Evolutionary conservation across 2,888 invertebrate species (phyloP).

Genomic region (Tortricodes alternella): DNA sequence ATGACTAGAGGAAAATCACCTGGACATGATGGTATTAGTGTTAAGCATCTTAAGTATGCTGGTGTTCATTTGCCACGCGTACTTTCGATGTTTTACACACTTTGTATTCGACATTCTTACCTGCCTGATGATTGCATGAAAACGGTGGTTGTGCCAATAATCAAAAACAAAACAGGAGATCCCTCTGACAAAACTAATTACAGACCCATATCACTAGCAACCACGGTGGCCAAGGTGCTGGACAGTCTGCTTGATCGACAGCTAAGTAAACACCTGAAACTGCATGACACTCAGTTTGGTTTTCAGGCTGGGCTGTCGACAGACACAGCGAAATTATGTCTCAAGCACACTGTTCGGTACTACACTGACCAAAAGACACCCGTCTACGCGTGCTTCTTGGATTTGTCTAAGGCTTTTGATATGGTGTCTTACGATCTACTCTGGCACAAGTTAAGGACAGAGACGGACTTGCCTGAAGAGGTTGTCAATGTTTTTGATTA

Average conservation of each 20-base stretch:
- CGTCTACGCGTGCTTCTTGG: background rate
- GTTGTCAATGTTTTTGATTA: background rate
- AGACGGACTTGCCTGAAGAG: background rate
- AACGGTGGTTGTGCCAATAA: conserved; percentile 28
- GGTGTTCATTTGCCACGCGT: background rate
- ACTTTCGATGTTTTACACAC: background rate
- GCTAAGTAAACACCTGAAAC: background rate
- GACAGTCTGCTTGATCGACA: conserved; percentile 11
- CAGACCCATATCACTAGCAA: conserved; percentile 22
- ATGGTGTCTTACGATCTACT: background rate
- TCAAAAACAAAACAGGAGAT: conserved; percentile 34
- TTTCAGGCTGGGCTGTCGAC: background rate
- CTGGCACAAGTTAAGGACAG: background rate
- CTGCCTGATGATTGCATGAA: background rate
- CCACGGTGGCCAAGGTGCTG: conserved; percentile 12
- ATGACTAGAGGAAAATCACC: background rate
- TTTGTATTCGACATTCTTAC: background rate
- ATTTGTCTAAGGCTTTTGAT: background rate
- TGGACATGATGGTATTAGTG: background rate
- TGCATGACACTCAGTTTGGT: background rate
- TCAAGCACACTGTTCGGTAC: conserved; percentile 1
- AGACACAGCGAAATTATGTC: background rate
- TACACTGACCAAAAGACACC: background rate
- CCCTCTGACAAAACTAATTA: conserved; percentile 5
- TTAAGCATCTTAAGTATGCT: background rate